phyloP scores from a whole-genome alignment of 2,888 invertebrate genomes.

The Lacanobia wlatinum region DNA sequence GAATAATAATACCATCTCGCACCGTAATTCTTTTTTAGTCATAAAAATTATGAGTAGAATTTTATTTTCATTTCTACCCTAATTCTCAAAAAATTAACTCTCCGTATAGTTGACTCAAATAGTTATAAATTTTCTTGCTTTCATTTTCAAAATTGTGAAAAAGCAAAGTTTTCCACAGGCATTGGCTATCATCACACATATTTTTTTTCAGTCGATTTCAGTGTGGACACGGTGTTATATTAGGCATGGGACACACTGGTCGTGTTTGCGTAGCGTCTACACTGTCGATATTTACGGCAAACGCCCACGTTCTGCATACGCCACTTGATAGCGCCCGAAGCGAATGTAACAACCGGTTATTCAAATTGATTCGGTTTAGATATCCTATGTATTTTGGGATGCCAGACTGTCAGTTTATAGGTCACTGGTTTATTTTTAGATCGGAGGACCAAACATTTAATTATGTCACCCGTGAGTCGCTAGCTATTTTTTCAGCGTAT shows the following conservation, averaged over 20 bases:
- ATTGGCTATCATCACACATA: background rate
- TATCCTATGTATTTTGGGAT: constrained; percentile 13
- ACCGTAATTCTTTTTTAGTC: background rate
- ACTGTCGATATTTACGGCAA: constrained; percentile 41
- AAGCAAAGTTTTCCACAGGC: background rate
- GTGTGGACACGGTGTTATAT: constrained; percentile 11
- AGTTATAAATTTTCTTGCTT: constrained; percentile 1
- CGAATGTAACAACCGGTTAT: constrained; percentile 43
- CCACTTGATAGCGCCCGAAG: constrained; percentile 32
- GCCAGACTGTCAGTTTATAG: constrained; percentile 5
- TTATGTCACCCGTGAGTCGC: background rate
- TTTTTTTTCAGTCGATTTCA: background rate
- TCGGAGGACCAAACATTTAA: background rate
- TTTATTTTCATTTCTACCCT: constrained; percentile 7
- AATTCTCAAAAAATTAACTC: constrained; percentile 7
- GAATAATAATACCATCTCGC: background rate
- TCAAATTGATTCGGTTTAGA: constrained; percentile 48
- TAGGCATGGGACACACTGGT: constrained; percentile 8
- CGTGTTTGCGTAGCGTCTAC: constrained; percentile 36
- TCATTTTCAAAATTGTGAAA: background rate
- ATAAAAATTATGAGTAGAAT: background rate
- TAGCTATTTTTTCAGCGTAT: background rate
- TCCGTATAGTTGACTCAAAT: background rate
- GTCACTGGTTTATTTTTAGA: constrained; percentile 8
- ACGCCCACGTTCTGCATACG: constrained; percentile 30